Base-by-base conservation (phyloP, 2,797 vertebrate genomes). In the Florisuga fusca region DNA sequence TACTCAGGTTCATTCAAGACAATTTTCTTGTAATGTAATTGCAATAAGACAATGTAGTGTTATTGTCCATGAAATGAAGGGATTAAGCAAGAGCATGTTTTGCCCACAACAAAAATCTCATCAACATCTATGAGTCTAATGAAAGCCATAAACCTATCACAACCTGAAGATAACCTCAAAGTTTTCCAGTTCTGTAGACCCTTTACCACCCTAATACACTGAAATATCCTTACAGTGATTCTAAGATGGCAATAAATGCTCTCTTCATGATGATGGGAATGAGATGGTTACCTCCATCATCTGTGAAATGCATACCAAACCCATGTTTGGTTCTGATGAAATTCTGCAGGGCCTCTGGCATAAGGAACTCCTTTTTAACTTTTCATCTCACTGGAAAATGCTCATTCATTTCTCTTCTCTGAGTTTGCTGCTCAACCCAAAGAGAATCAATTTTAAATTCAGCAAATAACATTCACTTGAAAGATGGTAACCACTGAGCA, bases 401-500 rank as follows among this genome's bases (percentile, higher is more conserved):
- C 48, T 78, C 69, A 45, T 82, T 93, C 38, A 53, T 95, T 90
- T 91, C 15, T 90, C 76, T 90, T 78, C 57, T 85, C 64, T 48
- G 61, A 77, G 68, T 86, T 68, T 91, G 92, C 93, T 94, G 84
- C 74, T 93, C 75, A 87, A 80, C 41, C 33, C 88, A 87, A 90
- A 92, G 57, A 92, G 68, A 95, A 90, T 67, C 71, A 67, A 80
- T 48, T 91, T 84, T 89, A 89, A 95, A 96, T 85, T 89, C 78
- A 93, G 64, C 57, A 89, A 72, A 46, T 62, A 90, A 69, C 31
- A 74, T 69, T 67, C 41, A 79, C 29, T 55, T 76, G 53, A 82
- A 94, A 89, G 27, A 89, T 23, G 19, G 36, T 27, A 88, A 73
- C 33, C 16, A 7, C 15, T 50, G 41, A 83, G 38, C 25, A 71